These are phyloP conservation scores for Drosophila orena DNA, from an alignment of 1,140 invertebrate genomes.

Conservation along the genomic window DNA sequence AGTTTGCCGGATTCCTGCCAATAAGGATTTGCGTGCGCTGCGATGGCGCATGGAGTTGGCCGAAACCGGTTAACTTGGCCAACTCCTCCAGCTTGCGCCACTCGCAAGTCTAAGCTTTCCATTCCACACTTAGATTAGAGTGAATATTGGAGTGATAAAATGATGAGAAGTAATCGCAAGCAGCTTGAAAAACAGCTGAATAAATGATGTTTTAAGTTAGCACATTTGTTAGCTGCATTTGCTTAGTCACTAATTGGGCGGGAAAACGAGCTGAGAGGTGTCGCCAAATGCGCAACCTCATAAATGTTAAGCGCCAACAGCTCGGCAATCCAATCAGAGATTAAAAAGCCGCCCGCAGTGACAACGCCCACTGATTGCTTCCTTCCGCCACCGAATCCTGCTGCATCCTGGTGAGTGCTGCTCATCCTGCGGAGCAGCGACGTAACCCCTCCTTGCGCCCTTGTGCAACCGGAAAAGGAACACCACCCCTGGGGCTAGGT, in stretches of 20 bases:
- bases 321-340: constrained; percentile 76
- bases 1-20: constrained; percentile 12
- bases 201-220: not conserved
- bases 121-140: too few species aligned
- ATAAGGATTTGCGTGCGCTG: constrained; percentile 8
- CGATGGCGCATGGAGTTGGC: not conserved
- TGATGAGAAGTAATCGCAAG: too few species aligned
- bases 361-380: constrained; percentile 62
- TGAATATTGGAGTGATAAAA: too few species aligned
- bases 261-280: constrained; percentile 18
- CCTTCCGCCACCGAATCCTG: constrained; percentile 25
- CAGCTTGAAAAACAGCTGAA: too few species aligned
- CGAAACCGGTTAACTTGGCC: constrained; percentile 3
- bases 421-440: not conserved
- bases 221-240: not conserved
- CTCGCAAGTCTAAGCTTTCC: not conserved
- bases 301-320: constrained; percentile 65
- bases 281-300: constrained; percentile 66
- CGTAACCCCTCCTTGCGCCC: too few species aligned
- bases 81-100: not conserved
- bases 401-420: constrained; percentile 7
- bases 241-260: constrained; percentile 21
- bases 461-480: too few species aligned
- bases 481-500: constrained; percentile 36
- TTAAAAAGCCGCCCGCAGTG: constrained; percentile 68